Percentiles rank a stretch among this genome's conserved stretches.
phyloP scores from a whole-genome alignment of 2,888 invertebrate species.

The Lasioglossum leucozonium region DNA sequence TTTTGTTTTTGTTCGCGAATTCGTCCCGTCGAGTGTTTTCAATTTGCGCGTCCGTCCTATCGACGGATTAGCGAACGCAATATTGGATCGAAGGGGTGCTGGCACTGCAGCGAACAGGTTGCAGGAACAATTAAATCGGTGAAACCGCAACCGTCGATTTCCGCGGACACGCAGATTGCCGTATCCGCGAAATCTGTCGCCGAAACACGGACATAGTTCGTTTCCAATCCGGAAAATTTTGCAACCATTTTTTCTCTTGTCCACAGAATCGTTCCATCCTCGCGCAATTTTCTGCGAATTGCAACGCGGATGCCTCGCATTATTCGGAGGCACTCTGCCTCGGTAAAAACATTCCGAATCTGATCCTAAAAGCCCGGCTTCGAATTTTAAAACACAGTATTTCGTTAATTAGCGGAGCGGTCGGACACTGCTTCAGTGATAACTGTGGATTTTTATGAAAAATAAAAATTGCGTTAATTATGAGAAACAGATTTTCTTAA shows the following conservation, averaged over 20 bases:
- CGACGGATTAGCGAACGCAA: neutral
- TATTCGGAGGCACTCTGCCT: neutral
- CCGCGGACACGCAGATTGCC: constrained; percentile 11
- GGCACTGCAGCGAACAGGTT: constrained; percentile 3
- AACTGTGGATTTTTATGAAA: neutral
- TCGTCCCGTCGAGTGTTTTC: neutral
- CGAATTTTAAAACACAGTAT: neutral
- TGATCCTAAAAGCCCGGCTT: neutral
- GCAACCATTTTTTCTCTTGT: neutral
- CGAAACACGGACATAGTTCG: neutral
- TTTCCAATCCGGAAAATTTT: neutral
- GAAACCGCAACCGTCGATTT: constrained; percentile 42
- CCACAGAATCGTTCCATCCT: neutral
- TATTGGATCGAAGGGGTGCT: neutral
- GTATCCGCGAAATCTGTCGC: neutral
- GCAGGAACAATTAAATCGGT: constrained; percentile 33
- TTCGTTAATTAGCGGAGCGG: neutral
- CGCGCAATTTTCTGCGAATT: neutral
- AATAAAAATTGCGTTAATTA: neutral
- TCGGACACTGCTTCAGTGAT: neutral
- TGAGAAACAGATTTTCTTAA: neutral
- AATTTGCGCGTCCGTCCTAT: neutral
- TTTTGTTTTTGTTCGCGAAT: neutral
- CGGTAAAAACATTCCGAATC: neutral
- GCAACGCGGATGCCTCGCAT: neutral